Evolutionary conservation across 2,888 invertebrate species (phyloP).

Genomic region (Drosophila stalkeri): DNA sequence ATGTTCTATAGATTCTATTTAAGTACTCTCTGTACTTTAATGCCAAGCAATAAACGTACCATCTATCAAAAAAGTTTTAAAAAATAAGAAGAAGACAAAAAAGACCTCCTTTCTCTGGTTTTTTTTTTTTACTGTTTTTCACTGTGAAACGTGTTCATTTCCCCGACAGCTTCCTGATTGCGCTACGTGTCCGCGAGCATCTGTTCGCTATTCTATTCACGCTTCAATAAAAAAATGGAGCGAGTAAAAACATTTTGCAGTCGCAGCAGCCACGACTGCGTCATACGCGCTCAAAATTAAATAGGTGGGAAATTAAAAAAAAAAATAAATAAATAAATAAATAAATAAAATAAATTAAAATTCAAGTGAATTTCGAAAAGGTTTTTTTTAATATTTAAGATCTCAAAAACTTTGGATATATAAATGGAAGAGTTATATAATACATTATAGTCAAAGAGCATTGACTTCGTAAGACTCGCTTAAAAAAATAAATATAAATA

Average conservation of each 20-base stretch:
- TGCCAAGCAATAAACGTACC: constrained; percentile 55
- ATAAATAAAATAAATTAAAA: no score
- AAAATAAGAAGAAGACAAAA: not conserved
- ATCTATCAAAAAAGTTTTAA: not conserved
- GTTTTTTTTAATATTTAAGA: no score
- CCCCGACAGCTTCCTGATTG: constrained; percentile 21
- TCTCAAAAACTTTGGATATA: no score
- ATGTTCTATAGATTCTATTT: constrained; percentile 55
- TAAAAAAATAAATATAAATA: no score
- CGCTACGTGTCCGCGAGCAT: constrained; percentile 10
- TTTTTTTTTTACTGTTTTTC: not conserved
- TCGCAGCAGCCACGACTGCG: constrained; percentile 4
- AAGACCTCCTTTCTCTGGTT: not conserved
- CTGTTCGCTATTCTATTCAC: constrained; percentile 1
- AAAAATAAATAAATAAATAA: no score
- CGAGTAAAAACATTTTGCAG: not conserved
- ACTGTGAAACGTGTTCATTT: constrained; percentile 13
- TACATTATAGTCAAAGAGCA: no score
- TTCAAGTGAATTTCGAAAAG: no score
- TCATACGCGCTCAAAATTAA: not conserved
- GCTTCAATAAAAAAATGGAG: constrained; percentile 26
- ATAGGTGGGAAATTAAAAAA: not conserved
- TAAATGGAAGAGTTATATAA: no score
- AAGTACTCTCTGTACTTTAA: constrained; percentile 24
- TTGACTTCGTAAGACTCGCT: no score